Conservation (phyloP, 1,140 invertebrate genomes). For the Trialeurodes vaporariorum region DNA sequence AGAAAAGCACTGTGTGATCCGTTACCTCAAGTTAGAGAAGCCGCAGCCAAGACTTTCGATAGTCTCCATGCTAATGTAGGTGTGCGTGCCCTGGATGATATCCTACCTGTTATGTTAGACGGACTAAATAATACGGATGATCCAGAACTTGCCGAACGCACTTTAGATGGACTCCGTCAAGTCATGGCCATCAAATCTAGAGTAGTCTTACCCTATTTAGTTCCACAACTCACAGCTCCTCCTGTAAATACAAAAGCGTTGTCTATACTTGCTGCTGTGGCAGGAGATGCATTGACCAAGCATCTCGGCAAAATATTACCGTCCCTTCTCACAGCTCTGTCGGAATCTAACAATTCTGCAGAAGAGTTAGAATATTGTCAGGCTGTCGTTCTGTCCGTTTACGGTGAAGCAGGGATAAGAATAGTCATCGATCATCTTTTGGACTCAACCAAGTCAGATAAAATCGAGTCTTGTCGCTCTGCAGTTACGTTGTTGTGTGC, state of each 20-base stretch:
- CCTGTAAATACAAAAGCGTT: slow-evolving; percentile 87
- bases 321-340: slow-evolving; percentile 69
- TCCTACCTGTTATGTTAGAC: slow-evolving; percentile 79
- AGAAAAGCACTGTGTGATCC: slow-evolving; percentile 85
- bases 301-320: slow-evolving; percentile 85
- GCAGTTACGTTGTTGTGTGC: slow-evolving; percentile 76
- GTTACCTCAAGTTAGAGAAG: slow-evolving; percentile 79
- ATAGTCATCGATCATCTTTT: slow-evolving; percentile 85
- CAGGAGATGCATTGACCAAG: slow-evolving; percentile 82
- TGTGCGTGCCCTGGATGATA: slow-evolving; percentile 90
- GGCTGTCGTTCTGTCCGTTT: slow-evolving; percentile 79
- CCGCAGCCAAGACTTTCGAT: slow-evolving; percentile 94
- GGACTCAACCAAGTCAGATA: slow-evolving; percentile 55
- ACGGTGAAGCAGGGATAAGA: slow-evolving; percentile 74
- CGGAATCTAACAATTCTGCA: slow-evolving; percentile 39
- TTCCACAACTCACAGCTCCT: slow-evolving; percentile 81
- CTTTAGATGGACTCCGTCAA: slow-evolving; percentile 87
- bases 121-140: slow-evolving; percentile 67
- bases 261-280: slow-evolving; percentile 82
- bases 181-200: slow-evolving; percentile 94
- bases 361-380: slow-evolving; percentile 85
- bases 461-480: slow-evolving; percentile 48
- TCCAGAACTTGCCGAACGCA: slow-evolving; percentile 60
- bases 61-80: slow-evolving; percentile 91
- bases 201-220: slow-evolving; percentile 87